These are phyloP conservation scores for Amblyraja radiata DNA, from an alignment of 2,797 vertebrate species.

Conservation along the genomic window DNA sequence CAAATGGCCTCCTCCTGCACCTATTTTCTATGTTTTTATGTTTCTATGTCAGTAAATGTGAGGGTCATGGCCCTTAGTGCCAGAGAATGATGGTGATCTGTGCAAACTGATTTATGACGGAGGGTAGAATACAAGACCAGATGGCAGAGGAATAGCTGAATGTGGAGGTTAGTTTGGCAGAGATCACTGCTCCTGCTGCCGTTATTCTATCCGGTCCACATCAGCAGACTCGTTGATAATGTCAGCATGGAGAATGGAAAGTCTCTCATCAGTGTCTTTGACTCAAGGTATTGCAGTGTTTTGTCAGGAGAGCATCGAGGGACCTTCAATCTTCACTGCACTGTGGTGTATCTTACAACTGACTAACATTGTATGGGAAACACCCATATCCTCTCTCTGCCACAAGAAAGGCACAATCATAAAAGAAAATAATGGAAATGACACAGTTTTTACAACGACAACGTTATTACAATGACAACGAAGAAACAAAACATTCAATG, in stretches of 20 bases:
- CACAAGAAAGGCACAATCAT: background rate
- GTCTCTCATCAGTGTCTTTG: background rate
- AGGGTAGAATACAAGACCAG: background rate
- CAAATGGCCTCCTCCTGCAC: too few relatives aligned
- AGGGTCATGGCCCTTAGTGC: background rate
- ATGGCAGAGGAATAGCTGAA: background rate
- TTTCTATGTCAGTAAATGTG: background rate
- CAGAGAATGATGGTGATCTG: background rate
- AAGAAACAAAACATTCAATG: background rate
- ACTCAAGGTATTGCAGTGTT: background rate
- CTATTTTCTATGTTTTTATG: too few relatives aligned
- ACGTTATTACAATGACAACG: too few relatives aligned
- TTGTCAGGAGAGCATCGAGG: background rate
- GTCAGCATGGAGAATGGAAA: background rate
- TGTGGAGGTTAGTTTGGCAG: background rate
- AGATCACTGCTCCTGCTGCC: background rate
- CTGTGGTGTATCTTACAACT: background rate
- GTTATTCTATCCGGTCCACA: background rate
- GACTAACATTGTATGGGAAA: background rate
- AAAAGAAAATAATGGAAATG: background rate
- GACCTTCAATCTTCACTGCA: background rate
- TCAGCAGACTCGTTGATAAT: background rate
- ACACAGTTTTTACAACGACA: background rate
- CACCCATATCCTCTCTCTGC: background rate
- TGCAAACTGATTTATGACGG: background rate